phyloP scores from a whole-genome alignment of 53 echinoderm and acorn worm species.

The Holothuria scabra region DNA sequence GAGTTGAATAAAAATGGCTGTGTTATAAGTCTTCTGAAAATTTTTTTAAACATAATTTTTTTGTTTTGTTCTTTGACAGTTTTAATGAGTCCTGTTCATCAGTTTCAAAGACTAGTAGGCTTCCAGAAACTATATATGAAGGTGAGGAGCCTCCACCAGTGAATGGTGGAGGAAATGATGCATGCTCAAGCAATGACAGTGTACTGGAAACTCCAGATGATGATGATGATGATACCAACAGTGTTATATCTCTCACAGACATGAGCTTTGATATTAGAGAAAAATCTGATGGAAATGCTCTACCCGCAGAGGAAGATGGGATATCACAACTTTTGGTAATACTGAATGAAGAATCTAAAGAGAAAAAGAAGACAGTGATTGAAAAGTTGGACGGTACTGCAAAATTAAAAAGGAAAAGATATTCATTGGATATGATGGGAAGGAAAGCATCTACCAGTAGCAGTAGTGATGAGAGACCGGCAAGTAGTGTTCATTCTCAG shows the following conservation, averaged over 20 bases:
- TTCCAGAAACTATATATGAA: too few relatives aligned
- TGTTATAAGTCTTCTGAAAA: too few relatives aligned
- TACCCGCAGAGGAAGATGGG: not conserved
- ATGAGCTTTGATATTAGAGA: constrained; percentile 43
- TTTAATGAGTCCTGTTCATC: too few relatives aligned
- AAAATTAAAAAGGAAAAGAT: constrained; percentile 15
- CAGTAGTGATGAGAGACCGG: constrained; percentile 12
- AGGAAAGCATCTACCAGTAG: not conserved
- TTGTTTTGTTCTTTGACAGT: too few relatives aligned
- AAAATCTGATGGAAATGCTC: not conserved
- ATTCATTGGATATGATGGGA: not conserved
- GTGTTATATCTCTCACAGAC: constrained; percentile 41
- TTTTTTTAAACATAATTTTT: too few relatives aligned
- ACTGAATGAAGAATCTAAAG: constrained; percentile 27
- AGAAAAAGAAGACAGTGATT: not conserved
- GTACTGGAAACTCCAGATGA: not conserved
- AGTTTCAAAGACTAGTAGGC: too few relatives aligned
- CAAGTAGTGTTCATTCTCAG: not conserved
- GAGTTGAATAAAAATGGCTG: too few relatives aligned
- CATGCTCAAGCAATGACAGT: too few relatives aligned
- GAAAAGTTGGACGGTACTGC: constrained; percentile 36
- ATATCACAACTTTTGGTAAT: constrained; percentile 30
- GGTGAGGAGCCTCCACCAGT: too few relatives aligned
- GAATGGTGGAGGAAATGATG: too few relatives aligned
- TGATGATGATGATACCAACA: not conserved